Percentiles rank a stretch among this genome's conserved stretches.
These are phyloP conservation scores for Hemibagrus guttatus DNA, from an alignment of 2,797 vertebrate species.

Conservation along the genomic window DNA sequence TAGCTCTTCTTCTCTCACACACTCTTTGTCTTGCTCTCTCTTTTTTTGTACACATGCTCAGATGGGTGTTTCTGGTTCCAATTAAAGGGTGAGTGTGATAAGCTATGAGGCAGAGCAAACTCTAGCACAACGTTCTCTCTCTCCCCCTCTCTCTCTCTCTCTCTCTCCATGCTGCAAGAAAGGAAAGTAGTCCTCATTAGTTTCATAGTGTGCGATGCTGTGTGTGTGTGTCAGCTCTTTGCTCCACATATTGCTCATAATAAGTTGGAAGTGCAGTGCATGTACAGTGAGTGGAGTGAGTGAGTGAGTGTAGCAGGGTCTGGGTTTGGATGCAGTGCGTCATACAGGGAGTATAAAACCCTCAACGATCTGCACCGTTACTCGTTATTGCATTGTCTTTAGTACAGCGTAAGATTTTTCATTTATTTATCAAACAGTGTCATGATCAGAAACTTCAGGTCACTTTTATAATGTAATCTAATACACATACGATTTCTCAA, in stretches of 20 bases:
- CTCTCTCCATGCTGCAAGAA: conserved; percentile 9
- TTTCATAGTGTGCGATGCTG: background rate
- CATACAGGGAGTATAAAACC: background rate
- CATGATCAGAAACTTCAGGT: background rate
- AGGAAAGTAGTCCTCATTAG: conserved; percentile 46
- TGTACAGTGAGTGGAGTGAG: background rate
- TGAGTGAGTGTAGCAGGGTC: background rate
- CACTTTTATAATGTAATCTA: background rate
- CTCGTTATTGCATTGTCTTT: too few relatives aligned
- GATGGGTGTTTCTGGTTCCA: conserved; percentile 47
- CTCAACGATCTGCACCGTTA: background rate
- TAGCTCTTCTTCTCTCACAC: conserved; percentile 5
- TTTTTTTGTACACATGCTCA: conserved; percentile 31
- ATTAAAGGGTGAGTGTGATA: conserved; percentile 47
- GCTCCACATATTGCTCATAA: conserved; percentile 26
- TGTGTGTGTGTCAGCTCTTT: conserved; percentile 6
- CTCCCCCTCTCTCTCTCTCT: background rate
- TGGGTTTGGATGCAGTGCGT: background rate
- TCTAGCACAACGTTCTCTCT: conserved; percentile 4
- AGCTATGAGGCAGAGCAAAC: conserved; percentile 36
- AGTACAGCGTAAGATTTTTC: background rate
- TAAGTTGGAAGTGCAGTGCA: conserved; percentile 24
- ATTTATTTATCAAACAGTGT: background rate
- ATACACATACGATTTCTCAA: too few relatives aligned
- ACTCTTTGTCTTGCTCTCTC: conserved; percentile 5